Base-by-base conservation (phyloP, 2,113 vertebrate genomes). In the Odobenus rosmarus region DNA sequence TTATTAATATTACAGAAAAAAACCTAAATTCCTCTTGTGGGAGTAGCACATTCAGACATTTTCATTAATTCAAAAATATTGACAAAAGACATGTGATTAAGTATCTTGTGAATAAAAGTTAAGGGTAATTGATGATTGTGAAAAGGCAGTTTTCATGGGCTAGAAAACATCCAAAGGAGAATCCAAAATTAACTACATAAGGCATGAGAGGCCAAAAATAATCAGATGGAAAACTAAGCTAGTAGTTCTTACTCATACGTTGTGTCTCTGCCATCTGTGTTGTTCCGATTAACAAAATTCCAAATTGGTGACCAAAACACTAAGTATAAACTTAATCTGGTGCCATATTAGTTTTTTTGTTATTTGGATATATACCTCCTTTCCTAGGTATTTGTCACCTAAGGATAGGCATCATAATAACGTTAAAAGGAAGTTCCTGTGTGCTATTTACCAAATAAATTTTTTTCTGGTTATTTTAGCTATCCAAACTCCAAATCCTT, bases 1-100 rank as follows among this genome's bases (percentile, higher is more conserved):
- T 69, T 79, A 64, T 77, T 92, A 74, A 53, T 14, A 33, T 90
- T 95, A 36, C 77, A 57, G 10, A 87, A 94, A 86, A 85, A 82
- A 31, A 28, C 74, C 18, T 24, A 62, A 76, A 51, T 89, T 80
- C 14, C 62, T 67, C 62, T 67, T 67, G 14, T 72, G 49, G 91
- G 9, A 33, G 7, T 89, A 67, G 8, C 31, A 91, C 67, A 46
- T 91, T 83, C 39, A 81, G 42, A 69, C 4, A 51, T 96, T 97
- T 96, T 90, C 46, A 94, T 90, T 90, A 92, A 81, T 94, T 92
- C 18, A 93, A 92, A 92, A 92, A 57, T 59, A 64, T 31, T 93
- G 42, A 82, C 13, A 64, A 55, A 86, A 92, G 33, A 31, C 2
- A 28, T 64, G 1, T 89, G 15, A 55, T 42, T 82, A 90, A 51